Conservation (phyloP, 1,140 invertebrate genomes). For the Zaprionus vittiger region DNA sequence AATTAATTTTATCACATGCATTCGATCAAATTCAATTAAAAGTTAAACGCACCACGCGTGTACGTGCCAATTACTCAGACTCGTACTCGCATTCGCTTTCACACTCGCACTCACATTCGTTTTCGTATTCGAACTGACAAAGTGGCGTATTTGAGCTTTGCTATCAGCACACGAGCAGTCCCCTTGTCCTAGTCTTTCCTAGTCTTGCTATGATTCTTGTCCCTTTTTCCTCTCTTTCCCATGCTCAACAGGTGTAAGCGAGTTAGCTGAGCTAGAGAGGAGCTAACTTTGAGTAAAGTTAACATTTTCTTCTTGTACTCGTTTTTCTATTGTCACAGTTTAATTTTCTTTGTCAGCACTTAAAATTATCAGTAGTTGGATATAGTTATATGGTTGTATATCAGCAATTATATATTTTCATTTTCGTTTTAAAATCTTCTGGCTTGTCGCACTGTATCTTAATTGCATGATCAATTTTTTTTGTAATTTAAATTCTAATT, state of each 20-base stretch:
- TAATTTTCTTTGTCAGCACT: too few relatives aligned
- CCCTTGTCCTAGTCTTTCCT: neutral
- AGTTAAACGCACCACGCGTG: conserved; percentile 63
- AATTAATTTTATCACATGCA: conserved; percentile 81
- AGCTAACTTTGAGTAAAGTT: too few relatives aligned
- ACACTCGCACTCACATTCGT: neutral
- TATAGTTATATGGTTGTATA: too few relatives aligned
- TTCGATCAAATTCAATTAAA: conserved; percentile 82
- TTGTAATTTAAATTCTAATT: conserved; percentile 85
- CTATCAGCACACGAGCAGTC: neutral
- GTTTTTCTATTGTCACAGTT: too few relatives aligned
- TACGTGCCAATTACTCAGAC: conserved; percentile 74
- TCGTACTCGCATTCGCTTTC: neutral
- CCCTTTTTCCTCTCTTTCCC: neutral
- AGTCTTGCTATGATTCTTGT: neutral
- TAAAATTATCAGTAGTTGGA: too few relatives aligned
- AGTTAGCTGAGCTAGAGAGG: neutral
- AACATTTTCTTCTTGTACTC: too few relatives aligned
- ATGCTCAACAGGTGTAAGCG: conserved; percentile 21
- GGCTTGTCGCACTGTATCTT: too few relatives aligned
- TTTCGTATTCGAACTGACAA: conserved; percentile 10
- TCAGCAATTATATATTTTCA: too few relatives aligned
- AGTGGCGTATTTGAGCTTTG: neutral
- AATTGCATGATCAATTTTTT: too few relatives aligned
- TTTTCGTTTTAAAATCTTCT: too few relatives aligned